These are phyloP conservation scores for Tridacna gigas DNA, from an alignment of 2,888 invertebrate species.

Conservation along the genomic window DNA sequence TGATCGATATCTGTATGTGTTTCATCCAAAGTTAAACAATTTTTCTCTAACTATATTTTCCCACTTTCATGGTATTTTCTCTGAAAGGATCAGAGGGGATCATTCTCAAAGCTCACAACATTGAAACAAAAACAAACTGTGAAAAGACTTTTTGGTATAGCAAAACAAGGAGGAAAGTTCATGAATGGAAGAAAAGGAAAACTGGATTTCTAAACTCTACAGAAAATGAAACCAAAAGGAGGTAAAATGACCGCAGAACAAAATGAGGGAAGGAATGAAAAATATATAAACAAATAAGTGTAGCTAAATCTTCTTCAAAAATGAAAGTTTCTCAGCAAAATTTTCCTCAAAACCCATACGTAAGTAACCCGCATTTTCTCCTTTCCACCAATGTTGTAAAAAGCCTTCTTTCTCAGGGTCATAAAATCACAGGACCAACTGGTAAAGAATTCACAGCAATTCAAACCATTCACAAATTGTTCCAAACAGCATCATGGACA, in stretches of 20 bases:
- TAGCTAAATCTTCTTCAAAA: background rate
- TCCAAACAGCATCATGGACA: too few species aligned
- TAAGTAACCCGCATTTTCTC: background rate
- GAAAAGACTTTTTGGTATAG: slow-evolving; percentile 56
- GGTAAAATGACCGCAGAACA: background rate
- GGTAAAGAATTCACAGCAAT: background rate
- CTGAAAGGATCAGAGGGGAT: slow-evolving; percentile 30
- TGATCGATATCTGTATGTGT: too few species aligned
- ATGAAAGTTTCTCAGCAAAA: too few species aligned
- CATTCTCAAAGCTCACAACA: slow-evolving; percentile 52
- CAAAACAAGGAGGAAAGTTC: slow-evolving; percentile 32
- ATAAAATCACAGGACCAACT: background rate
- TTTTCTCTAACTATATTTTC: slow-evolving; percentile 21
- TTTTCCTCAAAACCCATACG: too few species aligned
- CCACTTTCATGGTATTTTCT: slow-evolving; percentile 63
- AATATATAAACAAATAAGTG: background rate
- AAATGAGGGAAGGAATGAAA: background rate
- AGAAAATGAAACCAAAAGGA: background rate
- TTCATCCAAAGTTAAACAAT: too few species aligned
- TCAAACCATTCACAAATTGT: too few species aligned
- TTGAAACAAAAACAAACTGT: slow-evolving; percentile 60
- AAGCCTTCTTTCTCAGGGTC: background rate
- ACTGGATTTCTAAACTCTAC: background rate
- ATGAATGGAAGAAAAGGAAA: background rate
- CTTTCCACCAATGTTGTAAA: background rate